Evolutionary conservation across 2,888 invertebrate species (phyloP), one percentile per base, ranked within the genome.

Genomic region (Pecten maximus): DNA sequence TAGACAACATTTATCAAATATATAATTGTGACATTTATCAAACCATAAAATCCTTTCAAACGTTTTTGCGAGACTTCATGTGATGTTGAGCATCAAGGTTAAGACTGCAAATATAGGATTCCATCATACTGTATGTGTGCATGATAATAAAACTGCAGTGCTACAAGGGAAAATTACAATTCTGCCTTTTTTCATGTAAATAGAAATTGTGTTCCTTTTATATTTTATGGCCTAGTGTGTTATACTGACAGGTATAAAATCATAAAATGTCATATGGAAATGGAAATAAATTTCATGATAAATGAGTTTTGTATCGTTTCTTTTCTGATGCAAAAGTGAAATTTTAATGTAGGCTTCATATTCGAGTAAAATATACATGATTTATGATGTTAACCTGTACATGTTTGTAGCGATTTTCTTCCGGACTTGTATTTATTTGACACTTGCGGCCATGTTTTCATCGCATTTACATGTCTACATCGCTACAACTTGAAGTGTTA

Each of bases 361-460:
- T 74, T 74, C 4, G 74, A 28, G 35, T 74, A 74, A 74, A 54
- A 54, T 74, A 35, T 74, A 28, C 35, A 28, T 74, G 74, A 74
- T 74, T 74, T 74, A 74, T 74, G 74, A 74, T 74, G 74, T 74
- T 23, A 60, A 60, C 6, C 60, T 60, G 60, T 60, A 60, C 60
- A 60, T 74, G 28, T 74, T 74, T 74, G 10, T 35, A 74, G 74
- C 10, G 28, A 6, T 35, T 35, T 74, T 74, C 35, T 28, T 74
- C 28, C 19, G 35, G 35, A 35, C 16, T 44, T 8, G 28, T 74
- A 23, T 74, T 74, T 74, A 23, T 74, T 28, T 74, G 74, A 74
- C 74, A 74, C 74, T 74, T 35, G 74, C 12, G 16, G 35, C 74
- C 74, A 74, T 35, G 74, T 74, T 74, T 74, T 74, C 74, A 74